Conservation (phyloP, 92 coral and sea anemone genomes). For the Montipora capitata region DNA sequence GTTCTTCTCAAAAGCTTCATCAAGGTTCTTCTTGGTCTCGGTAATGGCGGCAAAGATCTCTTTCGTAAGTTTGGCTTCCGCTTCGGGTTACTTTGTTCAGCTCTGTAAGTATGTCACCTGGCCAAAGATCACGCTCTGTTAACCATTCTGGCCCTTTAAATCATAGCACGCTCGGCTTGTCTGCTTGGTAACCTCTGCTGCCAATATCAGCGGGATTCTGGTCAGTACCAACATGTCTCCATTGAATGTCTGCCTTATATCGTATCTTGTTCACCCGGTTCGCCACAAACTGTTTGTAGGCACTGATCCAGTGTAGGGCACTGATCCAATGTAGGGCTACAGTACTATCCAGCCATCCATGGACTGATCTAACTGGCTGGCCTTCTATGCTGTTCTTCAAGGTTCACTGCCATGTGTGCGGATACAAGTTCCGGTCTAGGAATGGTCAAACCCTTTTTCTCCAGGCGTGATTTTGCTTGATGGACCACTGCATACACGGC, state of each 20-base stretch:
- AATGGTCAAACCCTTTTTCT: slow-evolving; percentile 56
- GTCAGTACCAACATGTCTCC: slow-evolving; percentile 57
- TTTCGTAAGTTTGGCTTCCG: slow-evolving; percentile 52
- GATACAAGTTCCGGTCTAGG: slow-evolving; percentile 65
- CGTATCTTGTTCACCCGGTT: slow-evolving; percentile 68
- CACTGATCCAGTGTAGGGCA: slow-evolving; percentile 38
- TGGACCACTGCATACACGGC: slow-evolving; percentile 69
- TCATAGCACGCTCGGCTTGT: slow-evolving; percentile 14
- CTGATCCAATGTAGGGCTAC: slow-evolving; percentile 69
- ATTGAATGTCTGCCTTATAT: slow-evolving; percentile 20
- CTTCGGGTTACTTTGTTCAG: slow-evolving; percentile 58
- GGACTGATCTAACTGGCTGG: slow-evolving; percentile 32
- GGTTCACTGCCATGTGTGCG: slow-evolving; percentile 66
- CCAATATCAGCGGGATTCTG: slow-evolving; percentile 63
- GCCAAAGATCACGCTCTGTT: slow-evolving; percentile 38
- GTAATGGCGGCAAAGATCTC: slow-evolving; percentile 51
- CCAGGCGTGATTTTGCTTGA: slow-evolving; percentile 63
- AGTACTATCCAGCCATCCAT: slow-evolving; percentile 71
- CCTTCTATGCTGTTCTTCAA: slow-evolving; percentile 43
- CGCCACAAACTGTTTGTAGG: slow-evolving; percentile 66
- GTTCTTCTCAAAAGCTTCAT: slow-evolving; percentile 28
- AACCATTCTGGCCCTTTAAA: slow-evolving; percentile 64
- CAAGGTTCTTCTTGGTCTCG: slow-evolving; percentile 38
- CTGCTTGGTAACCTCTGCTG: slow-evolving; percentile 44
- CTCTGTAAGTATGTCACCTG: slow-evolving; percentile 16